These are phyloP conservation scores for Pseudomugil tenellus DNA, from an alignment of 2,797 vertebrate species.

Conservation along the genomic window DNA sequence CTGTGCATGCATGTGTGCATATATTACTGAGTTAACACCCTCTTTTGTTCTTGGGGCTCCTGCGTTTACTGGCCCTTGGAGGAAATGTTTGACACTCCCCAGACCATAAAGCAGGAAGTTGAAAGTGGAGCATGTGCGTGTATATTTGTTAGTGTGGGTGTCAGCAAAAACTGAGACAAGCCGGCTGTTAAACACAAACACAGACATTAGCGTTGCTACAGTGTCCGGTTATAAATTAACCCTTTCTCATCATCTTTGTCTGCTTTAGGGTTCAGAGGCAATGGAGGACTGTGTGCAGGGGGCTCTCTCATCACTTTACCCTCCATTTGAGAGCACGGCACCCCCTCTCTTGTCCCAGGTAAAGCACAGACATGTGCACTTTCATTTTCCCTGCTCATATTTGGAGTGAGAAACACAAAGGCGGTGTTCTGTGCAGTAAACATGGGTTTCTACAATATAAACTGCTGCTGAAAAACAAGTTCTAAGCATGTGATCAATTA, in stretches of 20 bases:
- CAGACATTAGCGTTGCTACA: conserved; percentile 46
- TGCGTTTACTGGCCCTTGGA: conserved; percentile 48
- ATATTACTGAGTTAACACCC: conserved; percentile 21
- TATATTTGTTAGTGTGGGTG: conserved; percentile 46
- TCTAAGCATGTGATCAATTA: not conserved
- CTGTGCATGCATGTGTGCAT: conserved; percentile 16
- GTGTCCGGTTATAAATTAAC: conserved; percentile 56
- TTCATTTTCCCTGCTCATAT: not conserved
- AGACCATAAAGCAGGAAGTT: conserved; percentile 77
- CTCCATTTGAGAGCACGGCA: conserved; percentile 92
- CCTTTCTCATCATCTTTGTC: conserved; percentile 22
- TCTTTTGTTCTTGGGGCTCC: conserved; percentile 58
- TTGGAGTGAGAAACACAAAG: conserved; percentile 4
- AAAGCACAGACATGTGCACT: not conserved
- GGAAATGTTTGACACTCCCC: conserved; percentile 75
- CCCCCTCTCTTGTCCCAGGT: conserved; percentile 92
- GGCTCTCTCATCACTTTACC: conserved; percentile 91
- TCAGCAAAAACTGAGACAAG: conserved; percentile 51
- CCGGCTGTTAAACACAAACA: conserved; percentile 58
- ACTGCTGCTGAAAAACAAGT: conserved; percentile 36
- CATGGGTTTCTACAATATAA: conserved; percentile 22
- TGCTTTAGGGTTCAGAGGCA: conserved; percentile 88
- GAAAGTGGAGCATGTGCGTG: conserved; percentile 43
- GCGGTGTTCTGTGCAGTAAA: conserved; percentile 23
- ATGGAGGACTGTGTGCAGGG: conserved; percentile 95